Evolutionary conservation across 2,797 vertebrate species (phyloP).

Genomic region (Phoxinus dragarum): DNA sequence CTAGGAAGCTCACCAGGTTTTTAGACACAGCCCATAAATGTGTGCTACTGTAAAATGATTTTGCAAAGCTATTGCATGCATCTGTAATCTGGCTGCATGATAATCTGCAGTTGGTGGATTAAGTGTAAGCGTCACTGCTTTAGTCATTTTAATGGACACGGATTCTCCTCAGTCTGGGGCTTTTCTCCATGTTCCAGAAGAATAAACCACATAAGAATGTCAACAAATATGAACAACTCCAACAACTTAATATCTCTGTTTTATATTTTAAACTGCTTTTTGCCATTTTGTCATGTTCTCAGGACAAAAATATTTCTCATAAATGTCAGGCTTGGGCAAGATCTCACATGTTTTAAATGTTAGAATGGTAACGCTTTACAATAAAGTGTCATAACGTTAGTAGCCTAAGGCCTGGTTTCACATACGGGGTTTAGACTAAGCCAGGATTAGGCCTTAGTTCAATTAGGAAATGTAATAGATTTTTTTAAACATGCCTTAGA

Average conservation of each 20-base stretch:
- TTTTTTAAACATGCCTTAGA: too few relatives aligned
- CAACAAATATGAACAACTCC: background rate
- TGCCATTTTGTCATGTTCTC: background rate
- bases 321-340: background rate
- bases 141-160: constrained; percentile 26
- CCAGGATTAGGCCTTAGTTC: too few relatives aligned
- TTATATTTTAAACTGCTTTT: background rate
- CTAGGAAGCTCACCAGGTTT: background rate
- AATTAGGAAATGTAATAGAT: too few relatives aligned
- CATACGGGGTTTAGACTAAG: too few relatives aligned
- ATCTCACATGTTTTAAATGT: background rate
- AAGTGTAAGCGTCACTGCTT: constrained; percentile 28
- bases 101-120: constrained; percentile 49
- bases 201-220: background rate
- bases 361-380: background rate
- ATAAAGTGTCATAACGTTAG: background rate
- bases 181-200: constrained; percentile 13
- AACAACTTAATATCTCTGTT: background rate
- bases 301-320: background rate
- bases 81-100: constrained; percentile 37
- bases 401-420: background rate
- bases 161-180: constrained; percentile 10
- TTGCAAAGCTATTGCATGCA: constrained; percentile 20
- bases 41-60: background rate
- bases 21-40: constrained; percentile 12